phyloP scores from a whole-genome alignment of 2,113 vertebrate genomes.

The Prietella phreatophila region DNA sequence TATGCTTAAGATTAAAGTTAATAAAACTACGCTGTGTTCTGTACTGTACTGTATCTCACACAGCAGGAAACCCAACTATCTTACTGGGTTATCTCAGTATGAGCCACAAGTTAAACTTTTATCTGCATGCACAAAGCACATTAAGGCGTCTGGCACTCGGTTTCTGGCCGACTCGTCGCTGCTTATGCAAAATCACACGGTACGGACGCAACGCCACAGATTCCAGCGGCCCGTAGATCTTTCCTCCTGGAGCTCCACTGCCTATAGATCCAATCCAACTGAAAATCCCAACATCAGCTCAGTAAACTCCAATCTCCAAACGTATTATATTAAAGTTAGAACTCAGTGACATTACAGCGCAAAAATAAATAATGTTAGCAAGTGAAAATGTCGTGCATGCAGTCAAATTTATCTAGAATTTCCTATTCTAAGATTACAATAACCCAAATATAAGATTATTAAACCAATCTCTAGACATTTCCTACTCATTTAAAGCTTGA shows the following conservation, averaged over 20 bases:
- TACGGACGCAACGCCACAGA: neutral
- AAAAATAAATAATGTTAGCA: neutral
- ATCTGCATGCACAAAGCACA: neutral
- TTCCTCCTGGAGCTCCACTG: neutral
- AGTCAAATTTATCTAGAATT: neutral
- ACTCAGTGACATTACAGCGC: neutral
- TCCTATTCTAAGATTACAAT: neutral
- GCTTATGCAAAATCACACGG: neutral
- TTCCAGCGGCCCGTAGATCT: neutral
- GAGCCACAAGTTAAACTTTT: neutral
- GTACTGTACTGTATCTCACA: neutral
- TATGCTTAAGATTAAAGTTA: neutral
- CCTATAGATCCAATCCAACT: neutral
- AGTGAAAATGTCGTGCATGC: neutral
- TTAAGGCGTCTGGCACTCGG: neutral
- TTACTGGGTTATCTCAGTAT: neutral
- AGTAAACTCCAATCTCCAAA: neutral
- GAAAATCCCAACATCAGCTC: slow-evolving; percentile 18
- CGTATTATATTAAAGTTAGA: slow-evolving; percentile 1
- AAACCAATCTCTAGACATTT: neutral
- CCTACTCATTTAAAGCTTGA: neutral
- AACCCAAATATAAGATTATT: neutral
- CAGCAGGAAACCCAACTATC: neutral
- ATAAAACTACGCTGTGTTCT: neutral
- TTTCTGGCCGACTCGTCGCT: neutral